Evolutionary conservation across 2,888 invertebrate genomes (phyloP).

Genomic region (Herminia tarsipennalis): DNA sequence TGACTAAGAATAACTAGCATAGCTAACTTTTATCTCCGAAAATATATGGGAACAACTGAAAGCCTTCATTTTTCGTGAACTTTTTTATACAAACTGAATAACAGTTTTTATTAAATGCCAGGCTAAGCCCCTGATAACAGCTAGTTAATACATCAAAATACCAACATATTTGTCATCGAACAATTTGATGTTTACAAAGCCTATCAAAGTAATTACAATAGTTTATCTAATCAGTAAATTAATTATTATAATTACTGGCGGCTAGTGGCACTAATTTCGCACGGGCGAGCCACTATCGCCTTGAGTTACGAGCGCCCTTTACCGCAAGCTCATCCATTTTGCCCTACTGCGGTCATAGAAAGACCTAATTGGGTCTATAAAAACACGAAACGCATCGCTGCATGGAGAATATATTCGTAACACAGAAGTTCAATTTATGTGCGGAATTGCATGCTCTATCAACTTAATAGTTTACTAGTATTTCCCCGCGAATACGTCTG

Average conservation of each 20-base stretch:
- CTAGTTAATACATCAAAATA: too few species aligned
- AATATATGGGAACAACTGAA: too few species aligned
- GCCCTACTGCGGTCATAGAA: slow-evolving; percentile 33
- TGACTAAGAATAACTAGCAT: too few species aligned
- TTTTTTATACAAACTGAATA: too few species aligned
- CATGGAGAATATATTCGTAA: slow-evolving; percentile 20
- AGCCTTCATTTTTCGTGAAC: too few species aligned
- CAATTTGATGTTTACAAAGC: slow-evolving; percentile 21
- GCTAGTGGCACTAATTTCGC: slow-evolving; percentile 35
- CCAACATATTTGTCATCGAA: slow-evolving; percentile 31
- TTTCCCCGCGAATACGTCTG: too few species aligned
- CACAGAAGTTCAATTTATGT: slow-evolving; percentile 16
- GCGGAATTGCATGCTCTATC: not conserved
- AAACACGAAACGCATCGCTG: slow-evolving; percentile 39
- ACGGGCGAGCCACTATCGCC: slow-evolving; percentile 38
- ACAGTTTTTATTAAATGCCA: too few species aligned
- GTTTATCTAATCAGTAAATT: slow-evolving; percentile 43
- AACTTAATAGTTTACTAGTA: slow-evolving; percentile 1
- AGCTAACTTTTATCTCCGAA: too few species aligned
- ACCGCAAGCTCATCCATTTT: slow-evolving; percentile 39
- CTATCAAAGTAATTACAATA: slow-evolving; percentile 28
- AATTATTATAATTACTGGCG: slow-evolving; percentile 42
- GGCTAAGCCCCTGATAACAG: too few species aligned
- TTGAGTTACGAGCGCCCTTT: slow-evolving; percentile 44
- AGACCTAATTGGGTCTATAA: slow-evolving; percentile 40